A percentile compares a stretch with the other conserved stretches of the same genome.
Conservation (phyloP, 2,113 vertebrate species). For the Sceloporus undulatus region DNA sequence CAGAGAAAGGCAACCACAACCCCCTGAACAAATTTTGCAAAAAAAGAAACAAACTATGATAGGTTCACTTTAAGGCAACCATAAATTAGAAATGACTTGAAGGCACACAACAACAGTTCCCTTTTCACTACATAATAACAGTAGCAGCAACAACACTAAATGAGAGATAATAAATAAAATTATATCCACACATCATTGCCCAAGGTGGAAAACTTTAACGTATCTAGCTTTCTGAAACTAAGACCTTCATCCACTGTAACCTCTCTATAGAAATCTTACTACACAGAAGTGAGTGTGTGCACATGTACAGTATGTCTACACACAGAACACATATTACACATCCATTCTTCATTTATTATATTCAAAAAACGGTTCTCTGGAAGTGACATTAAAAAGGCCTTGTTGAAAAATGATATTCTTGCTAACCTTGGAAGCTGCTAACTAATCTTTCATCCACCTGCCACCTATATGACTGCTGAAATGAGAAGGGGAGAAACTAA, state of each 20-base stretch:
- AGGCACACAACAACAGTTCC: too few relatives aligned
- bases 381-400: conserved; percentile 20
- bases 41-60: too few relatives aligned
- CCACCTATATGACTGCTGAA: conserved; percentile 32
- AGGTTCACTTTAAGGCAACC: too few relatives aligned
- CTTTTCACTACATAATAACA: too few relatives aligned
- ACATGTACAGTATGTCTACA: too few relatives aligned
- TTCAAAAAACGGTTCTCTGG: conserved; percentile 26
- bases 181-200: neutral
- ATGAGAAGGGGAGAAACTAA: conserved; percentile 27
- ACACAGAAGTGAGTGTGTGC: neutral
- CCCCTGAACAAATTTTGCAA: too few relatives aligned
- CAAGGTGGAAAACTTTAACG: neutral
- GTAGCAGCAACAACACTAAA: neutral
- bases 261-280: neutral
- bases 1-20: too few relatives aligned
- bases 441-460: conserved; percentile 3
- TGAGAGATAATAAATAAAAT: neutral
- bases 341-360: neutral
- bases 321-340: neutral
- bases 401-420: conserved; percentile 8
- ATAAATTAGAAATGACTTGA: too few relatives aligned
- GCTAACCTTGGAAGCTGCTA: neutral
- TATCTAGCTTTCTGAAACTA: neutral
- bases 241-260: neutral